Conservation (phyloP, 2,888 invertebrate genomes). For the Nudaria mundana region DNA sequence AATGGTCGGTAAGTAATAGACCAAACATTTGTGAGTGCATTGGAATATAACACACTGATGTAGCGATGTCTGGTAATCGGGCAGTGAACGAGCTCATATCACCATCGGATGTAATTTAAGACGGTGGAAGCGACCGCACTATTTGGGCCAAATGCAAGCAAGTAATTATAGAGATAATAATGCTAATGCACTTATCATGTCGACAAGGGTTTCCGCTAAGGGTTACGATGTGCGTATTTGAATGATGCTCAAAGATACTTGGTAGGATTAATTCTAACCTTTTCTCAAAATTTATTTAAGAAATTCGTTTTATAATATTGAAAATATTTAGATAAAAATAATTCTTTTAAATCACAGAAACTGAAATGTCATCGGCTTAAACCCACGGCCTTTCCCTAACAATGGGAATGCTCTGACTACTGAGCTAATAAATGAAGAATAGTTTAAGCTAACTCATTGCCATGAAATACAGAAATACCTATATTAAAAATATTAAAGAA, state of each 20-base stretch:
- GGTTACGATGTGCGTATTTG: no score
- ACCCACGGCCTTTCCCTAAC: no score
- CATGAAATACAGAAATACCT: no score
- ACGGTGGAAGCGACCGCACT: conserved; percentile 65
- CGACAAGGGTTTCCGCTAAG: conserved; percentile 74
- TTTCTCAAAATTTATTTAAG: conserved; percentile 16
- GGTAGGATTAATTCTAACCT: conserved; percentile 30
- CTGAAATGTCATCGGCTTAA: no score
- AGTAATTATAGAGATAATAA: conserved; percentile 81
- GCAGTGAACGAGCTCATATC: conserved; percentile 51
- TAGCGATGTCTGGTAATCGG: conserved; percentile 48
- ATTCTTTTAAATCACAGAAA: no score
- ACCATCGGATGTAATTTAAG: conserved; percentile 65
- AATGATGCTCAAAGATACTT: no score
- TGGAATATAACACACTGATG: conserved; percentile 34
- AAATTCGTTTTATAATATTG: conserved; percentile 10
- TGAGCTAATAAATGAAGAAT: no score
- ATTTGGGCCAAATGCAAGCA: conserved; percentile 78
- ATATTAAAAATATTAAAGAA: no score
- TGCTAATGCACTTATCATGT: conserved; percentile 81
- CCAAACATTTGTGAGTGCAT: conserved; percentile 61
- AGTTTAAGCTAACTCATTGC: no score
- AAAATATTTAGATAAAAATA: not conserved
- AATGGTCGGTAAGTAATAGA: conserved; percentile 66
- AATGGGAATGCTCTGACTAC: no score